Conservation (phyloP, 2,888 invertebrate species). For the Loripinus fragilis region DNA sequence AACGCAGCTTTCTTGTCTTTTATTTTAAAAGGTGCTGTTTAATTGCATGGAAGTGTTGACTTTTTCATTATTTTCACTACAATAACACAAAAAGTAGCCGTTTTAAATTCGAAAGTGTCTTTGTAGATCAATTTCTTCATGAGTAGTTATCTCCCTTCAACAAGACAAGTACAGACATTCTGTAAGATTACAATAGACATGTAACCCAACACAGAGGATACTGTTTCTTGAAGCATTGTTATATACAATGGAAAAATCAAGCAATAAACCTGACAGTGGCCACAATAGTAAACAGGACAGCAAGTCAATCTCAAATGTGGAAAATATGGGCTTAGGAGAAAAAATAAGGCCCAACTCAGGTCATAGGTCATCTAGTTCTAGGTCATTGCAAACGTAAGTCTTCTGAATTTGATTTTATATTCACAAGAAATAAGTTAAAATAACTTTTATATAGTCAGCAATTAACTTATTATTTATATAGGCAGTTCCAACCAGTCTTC, state of each 20-base stretch:
- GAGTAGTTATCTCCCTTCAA: background rate
- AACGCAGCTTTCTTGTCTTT: no score
- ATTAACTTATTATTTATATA: no score
- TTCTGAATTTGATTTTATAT: no score
- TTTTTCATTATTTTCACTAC: no score
- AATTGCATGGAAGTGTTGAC: no score
- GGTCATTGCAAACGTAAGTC: constrained; percentile 51
- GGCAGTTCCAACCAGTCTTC: no score
- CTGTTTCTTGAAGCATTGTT: background rate
- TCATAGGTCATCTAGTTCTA: constrained; percentile 52
- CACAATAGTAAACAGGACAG: background rate
- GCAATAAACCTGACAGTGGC: constrained; percentile 26
- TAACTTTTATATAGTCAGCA: no score
- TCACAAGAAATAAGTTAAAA: no score
- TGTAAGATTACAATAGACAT: background rate
- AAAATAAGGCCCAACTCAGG: constrained; percentile 49
- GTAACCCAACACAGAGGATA: constrained; percentile 2
- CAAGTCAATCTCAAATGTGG: constrained; percentile 35
- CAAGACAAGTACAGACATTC: background rate
- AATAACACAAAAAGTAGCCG: no score
- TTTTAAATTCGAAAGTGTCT: no score
- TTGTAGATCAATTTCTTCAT: no score
- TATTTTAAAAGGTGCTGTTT: no score
- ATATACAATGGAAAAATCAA: constrained; percentile 53
- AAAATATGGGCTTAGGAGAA: constrained; percentile 43